These are phyloP conservation scores for Spinibarbus caldwelli DNA, from an alignment of 2,797 vertebrate species.

Conservation along the genomic window DNA sequence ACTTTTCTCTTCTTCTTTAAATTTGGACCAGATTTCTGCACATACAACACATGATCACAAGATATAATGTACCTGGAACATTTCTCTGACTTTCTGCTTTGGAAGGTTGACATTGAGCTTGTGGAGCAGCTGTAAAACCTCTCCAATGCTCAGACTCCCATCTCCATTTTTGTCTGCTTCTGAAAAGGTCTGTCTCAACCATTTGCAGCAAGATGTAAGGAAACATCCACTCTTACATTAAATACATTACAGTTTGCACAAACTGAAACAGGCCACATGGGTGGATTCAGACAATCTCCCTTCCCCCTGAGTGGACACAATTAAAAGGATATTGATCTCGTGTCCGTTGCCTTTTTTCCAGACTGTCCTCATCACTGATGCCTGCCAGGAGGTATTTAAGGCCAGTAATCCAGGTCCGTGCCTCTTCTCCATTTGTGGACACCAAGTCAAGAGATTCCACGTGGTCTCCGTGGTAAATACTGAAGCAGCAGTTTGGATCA, in stretches of 20 bases:
- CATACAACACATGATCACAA: not conserved
- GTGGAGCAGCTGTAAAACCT: conserved; percentile 95
- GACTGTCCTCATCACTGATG: conserved; percentile 95
- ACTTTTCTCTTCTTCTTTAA: not conserved
- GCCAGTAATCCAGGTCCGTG: conserved; percentile 93
- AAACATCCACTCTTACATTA: not conserved
- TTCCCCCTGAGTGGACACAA: not conserved
- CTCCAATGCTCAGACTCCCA: conserved; percentile 90
- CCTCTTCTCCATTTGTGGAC: conserved; percentile 84
- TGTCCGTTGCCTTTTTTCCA: conserved; percentile 92
- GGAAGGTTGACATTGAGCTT: conserved; percentile 97
- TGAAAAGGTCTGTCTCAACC: conserved; percentile 97
- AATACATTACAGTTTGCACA: not conserved
- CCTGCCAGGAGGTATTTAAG: conserved; percentile 96
- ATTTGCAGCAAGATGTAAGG: conserved; percentile 78
- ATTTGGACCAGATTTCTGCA: not conserved
- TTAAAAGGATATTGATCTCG: conserved; percentile 96
- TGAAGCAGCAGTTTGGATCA: conserved; percentile 96
- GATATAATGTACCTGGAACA: conserved; percentile 87
- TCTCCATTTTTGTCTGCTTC: conserved; percentile 98
- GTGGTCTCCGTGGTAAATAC: conserved; percentile 91
- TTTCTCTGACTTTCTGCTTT: conserved; percentile 90
- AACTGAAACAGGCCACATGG: not conserved
- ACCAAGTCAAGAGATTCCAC: conserved; percentile 94
- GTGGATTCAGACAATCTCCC: not conserved